Evolutionary conservation across 2,888 invertebrate genomes (phyloP), one percentile per base, ranked within the genome.

Genomic region (Achlya flavicornis): DNA sequence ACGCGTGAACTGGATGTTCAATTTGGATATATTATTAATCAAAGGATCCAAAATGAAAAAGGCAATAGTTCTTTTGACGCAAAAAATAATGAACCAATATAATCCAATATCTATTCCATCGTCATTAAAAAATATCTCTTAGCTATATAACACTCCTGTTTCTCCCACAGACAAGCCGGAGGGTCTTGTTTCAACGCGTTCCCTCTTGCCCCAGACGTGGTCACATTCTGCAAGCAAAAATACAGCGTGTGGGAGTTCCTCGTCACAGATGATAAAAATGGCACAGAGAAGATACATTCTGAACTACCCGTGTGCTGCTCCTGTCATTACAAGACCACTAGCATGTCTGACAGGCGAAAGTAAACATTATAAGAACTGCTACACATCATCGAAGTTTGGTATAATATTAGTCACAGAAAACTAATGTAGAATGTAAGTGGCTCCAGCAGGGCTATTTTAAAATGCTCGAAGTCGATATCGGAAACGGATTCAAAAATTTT

Each of bases 281-380:
- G 85, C 6, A 82, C 88, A 0, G 88, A 91, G 67, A 84, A 76
- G 19, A 75, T 88, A 0, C 81, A 79, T 33, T 79, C 84, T 0
- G 83, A 87, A 12, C 76, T 92, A 0, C 92, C 92, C 0, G 81
- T 88, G 0, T 93, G 92, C 72, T 93, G 92, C 64, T 88, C 90
- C 4, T 93, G 93, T 62, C 84, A 85, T 62, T 92, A 90, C 64
- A 88, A 80, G 66, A 66, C 71, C 14, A 70, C 64, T 32, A 43
- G 12, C 33, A 32, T 58, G 8, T 57, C 48, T n/a, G 6, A 35
- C n/a, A 32, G 57, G 61, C 66, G 10, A 14, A 60, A 26, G 59
- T 67, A 65, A 61, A 66, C 41, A 10, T 61, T 26, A 26, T 26
- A 26, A 11, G 4, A 8, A 33, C 38, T 53, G 57, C 3, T 0